Percentiles rank a stretch among this genome's conserved stretches.
Evolutionary conservation across 2,113 vertebrate species (phyloP).

Genomic region (Butastur rufipennis): DNA sequence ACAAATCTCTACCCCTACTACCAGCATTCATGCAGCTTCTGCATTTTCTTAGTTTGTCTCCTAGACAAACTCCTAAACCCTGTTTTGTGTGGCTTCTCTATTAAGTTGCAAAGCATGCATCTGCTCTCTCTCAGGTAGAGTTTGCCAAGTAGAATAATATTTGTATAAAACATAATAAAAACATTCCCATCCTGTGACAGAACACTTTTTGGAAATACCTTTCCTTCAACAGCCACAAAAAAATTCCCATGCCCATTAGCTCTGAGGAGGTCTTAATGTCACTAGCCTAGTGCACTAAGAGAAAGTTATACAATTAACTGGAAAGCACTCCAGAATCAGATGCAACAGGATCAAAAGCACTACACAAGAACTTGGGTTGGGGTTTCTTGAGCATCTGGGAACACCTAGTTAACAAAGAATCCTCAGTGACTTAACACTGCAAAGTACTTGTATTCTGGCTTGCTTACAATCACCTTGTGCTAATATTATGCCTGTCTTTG

Average conservation of each 20-base stretch:
- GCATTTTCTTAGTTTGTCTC: neutral
- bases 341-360: neutral
- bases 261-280: neutral
- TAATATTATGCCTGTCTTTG: neutral
- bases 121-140: neutral
- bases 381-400: neutral
- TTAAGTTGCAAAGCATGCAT: neutral
- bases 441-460: neutral
- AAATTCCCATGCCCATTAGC: rapidly evolving
- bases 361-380: neutral
- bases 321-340: neutral
- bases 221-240: neutral
- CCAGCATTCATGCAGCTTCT: neutral
- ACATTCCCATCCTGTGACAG: neutral
- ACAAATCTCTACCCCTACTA: neutral
- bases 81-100: neutral
- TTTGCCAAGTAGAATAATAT: neutral
- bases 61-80: neutral
- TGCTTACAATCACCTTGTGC: neutral
- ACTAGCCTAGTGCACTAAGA: neutral
- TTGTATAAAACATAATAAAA: neutral
- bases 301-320: neutral
- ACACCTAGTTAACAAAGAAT: neutral
- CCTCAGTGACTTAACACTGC: neutral
- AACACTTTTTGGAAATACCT: neutral